Percentiles rank a stretch among this genome's conserved stretches.
Conservation (phyloP, 2,888 invertebrate species). For the Chloroclystis v-ata region DNA sequence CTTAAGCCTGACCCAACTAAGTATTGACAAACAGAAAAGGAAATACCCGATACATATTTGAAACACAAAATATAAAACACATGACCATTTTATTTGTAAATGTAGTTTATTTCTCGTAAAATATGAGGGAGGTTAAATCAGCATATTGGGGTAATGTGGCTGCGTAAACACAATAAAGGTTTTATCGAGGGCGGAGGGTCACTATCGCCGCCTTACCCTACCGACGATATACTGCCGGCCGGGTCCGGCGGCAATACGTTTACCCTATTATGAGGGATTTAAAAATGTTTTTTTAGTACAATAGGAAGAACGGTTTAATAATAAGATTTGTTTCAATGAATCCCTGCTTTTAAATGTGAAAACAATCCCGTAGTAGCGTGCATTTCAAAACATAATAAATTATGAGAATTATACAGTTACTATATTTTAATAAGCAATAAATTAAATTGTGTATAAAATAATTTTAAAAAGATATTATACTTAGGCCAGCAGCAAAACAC, state of each 20-base stretch:
- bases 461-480: too few relatives aligned
- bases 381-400: too few relatives aligned
- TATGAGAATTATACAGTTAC: too few relatives aligned
- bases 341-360: too few relatives aligned
- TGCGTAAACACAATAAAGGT: conserved; percentile 26
- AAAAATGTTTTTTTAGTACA: background rate
- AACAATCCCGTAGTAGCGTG: too few relatives aligned
- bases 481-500: too few relatives aligned
- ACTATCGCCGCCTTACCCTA: conserved; percentile 12
- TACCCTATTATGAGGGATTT: background rate
- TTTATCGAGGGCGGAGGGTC: conserved; percentile 17
- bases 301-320: too few relatives aligned
- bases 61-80: conserved; percentile 11
- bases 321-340: too few relatives aligned
- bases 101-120: conserved; percentile 27
- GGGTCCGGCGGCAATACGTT: background rate
- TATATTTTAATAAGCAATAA: too few relatives aligned
- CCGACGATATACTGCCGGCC: background rate
- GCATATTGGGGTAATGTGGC: conserved; percentile 20
- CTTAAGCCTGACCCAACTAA: too few relatives aligned
- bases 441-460: too few relatives aligned
- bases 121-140: conserved; percentile 23
- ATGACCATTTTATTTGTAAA: conserved; percentile 23
- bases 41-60: background rate
- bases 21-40: too few relatives aligned